Evolutionary conservation across 2,113 vertebrate species (phyloP), one percentile per base, ranked within the genome.

Genomic region (Oncorhynchus nerka): DNA sequence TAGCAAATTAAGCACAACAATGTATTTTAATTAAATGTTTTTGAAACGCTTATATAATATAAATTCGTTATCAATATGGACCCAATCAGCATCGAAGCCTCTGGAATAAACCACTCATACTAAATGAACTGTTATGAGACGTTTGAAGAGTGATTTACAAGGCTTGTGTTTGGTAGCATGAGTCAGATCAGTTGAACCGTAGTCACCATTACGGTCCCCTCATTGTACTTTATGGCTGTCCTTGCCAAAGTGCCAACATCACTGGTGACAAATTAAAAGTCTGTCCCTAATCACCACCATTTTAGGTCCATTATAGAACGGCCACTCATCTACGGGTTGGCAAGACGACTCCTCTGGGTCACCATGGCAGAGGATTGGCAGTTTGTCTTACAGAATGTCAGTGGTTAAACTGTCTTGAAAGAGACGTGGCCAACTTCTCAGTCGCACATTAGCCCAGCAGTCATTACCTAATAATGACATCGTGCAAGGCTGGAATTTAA

Each of bases 241-340:
- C 81, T 70, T 71, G 61, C 74, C 82, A 66, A 55, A 84, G 48
- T 72, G 81, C 48, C 74, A 76, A 30, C 39, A 71, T 86, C 84
- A 64, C 74, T 11, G 65, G 64, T 86, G 87, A 89, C 86, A 81
- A 86, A 89, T 87, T 75, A 84, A 81, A 75, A 71, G 73, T 85
- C 79, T 13, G 12, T 70, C 77, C 68, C 76, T 85, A 84, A 88
- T 89, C 85, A 78, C 82, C 72, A 72, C 80, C 78, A 81, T 86
- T 61, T 51, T 62, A 66, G 76, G 72, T 65, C 81, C 79, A 84
- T 89, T 88, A 89, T 75, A 73, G 86, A 82, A 87, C 68, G 9
- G 73, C 68, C 69, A 12, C 80, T 85, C 80, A 68, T 86, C 82
- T 84, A 68, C 75, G 78, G 70, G 65, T 79, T 88, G 85, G 83